phyloP scores from a whole-genome alignment of 2,113 vertebrate species.

The Vombatus ursinus region DNA sequence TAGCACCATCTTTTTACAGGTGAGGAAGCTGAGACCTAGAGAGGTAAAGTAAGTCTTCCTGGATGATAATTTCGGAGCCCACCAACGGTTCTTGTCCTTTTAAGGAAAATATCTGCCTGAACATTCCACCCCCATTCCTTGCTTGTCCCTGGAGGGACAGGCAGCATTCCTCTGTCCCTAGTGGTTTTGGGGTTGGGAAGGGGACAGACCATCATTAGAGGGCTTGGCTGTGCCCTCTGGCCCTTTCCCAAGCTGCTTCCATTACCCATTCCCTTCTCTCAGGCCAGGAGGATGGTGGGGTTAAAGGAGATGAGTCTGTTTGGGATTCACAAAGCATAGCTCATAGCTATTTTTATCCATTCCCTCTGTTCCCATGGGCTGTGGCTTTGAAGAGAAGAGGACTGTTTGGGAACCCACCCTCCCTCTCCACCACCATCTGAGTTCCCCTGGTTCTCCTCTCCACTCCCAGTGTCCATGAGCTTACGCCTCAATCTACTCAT shows the following conservation, averaged over 20 bases:
- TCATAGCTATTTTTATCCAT: background rate
- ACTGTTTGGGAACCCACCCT: background rate
- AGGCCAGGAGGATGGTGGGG: background rate
- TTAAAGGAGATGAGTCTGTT: background rate
- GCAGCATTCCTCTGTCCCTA: background rate
- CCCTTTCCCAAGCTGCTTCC: background rate
- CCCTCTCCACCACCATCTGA: background rate
- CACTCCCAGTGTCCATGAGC: background rate
- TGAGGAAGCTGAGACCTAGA: background rate
- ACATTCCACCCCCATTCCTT: background rate
- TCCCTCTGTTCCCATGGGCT: background rate
- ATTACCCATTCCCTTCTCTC: background rate
- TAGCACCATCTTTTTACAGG: background rate
- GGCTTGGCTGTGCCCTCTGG: background rate
- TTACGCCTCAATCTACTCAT: background rate
- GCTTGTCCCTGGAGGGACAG: background rate
- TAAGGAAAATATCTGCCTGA: background rate
- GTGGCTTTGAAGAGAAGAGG: background rate
- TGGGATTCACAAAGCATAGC: background rate
- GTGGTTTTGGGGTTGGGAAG: background rate
- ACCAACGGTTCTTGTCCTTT: background rate
- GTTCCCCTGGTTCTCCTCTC: background rate
- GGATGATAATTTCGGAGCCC: background rate
- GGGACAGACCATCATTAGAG: background rate
- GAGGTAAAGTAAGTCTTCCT: background rate